Base-by-base conservation (phyloP, 2,888 invertebrate genomes). In the Malthinus seriepunctatus region DNA sequence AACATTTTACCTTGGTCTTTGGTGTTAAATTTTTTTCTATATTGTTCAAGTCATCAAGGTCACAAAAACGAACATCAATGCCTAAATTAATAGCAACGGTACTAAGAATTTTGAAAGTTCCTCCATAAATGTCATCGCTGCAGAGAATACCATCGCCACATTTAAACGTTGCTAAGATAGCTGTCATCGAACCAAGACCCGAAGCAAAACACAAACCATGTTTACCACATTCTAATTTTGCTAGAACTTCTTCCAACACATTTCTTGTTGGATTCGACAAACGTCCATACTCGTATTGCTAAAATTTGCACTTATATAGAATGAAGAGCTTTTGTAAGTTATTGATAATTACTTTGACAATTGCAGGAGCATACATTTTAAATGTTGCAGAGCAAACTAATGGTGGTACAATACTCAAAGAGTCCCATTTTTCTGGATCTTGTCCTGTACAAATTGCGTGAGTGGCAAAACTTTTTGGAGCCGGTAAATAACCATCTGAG, bases 361-460 rank as follows among this genome's bases (percentile, higher is more conserved):
- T 42, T n/a, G 86, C 93, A 1, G 97, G 97, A 11, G 84, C 89
- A 63, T 86, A 85, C 76, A 98, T 97, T 72, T 91, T 91, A 77
- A 91, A 98, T 14, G 97, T 99, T 1, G 97, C 95, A 1, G 97
- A 87, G 70, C 90, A 83, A 0, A 93, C 89, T 70, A 99, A 89
- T 0, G 95, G 95, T 7, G 96, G 89, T 12, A 98, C 89, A 4
- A 98, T 91, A 47, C 93, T 87, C 71, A 86, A 83, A 52, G 89
- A 90, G 15, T 80, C 88, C 94, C 95, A 96, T 79, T 95, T 89
- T 62, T 90, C 89, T 1, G 98, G 93, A 63, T 93, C 90, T 77
- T 97, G 95, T 1, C 95, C 96, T 47, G 84, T 88, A 75, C 98
- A 98, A 71, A 97, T 92, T 15, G 97, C 95, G 68, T 85, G 84